phyloP scores from a whole-genome alignment of 2,888 invertebrate species.

The Agonopterix alstromeriana region DNA sequence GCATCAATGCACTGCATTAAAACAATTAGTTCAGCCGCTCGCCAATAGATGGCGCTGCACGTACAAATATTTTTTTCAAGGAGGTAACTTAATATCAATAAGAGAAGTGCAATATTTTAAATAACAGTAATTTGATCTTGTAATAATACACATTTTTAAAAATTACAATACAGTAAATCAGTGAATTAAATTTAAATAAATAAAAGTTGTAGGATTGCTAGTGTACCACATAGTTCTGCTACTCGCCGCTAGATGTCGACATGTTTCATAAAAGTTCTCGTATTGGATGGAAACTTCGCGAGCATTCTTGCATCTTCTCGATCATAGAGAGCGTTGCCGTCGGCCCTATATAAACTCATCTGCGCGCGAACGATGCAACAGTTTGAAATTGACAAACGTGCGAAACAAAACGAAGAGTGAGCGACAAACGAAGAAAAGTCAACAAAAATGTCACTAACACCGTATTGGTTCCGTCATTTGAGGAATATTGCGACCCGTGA shows the following conservation, averaged over 20 bases:
- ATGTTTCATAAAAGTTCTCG: neutral
- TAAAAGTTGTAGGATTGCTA: too few species aligned
- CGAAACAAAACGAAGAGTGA: slow-evolving; percentile 4
- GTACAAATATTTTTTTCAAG: too few species aligned
- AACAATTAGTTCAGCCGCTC: too few species aligned
- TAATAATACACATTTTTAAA: too few species aligned
- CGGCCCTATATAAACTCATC: slow-evolving; percentile 40
- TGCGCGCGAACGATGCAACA: slow-evolving; percentile 20
- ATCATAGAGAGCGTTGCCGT: slow-evolving; percentile 35
- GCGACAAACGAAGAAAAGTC: slow-evolving; percentile 5
- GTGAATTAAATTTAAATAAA: too few species aligned
- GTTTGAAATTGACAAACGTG: slow-evolving; percentile 30
- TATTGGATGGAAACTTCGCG: slow-evolving; percentile 39
- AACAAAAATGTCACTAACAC: slow-evolving; percentile 56
- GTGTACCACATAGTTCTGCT: slow-evolving; percentile 1
- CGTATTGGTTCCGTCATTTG: slow-evolving; percentile 65
- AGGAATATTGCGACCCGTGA: slow-evolving; percentile 52
- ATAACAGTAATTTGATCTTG: too few species aligned
- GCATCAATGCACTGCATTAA: too few species aligned
- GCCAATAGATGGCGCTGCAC: too few species aligned
- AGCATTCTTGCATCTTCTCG: slow-evolving; percentile 36
- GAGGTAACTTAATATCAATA: too few species aligned
- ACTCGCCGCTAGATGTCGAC: slow-evolving; percentile 34
- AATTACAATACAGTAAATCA: too few species aligned
- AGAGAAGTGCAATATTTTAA: too few species aligned